A percentile compares a stretch with the other conserved stretches of the same genome.
phyloP scores from a whole-genome alignment of 1,140 invertebrate species.

The Diuraphis noxia region DNA sequence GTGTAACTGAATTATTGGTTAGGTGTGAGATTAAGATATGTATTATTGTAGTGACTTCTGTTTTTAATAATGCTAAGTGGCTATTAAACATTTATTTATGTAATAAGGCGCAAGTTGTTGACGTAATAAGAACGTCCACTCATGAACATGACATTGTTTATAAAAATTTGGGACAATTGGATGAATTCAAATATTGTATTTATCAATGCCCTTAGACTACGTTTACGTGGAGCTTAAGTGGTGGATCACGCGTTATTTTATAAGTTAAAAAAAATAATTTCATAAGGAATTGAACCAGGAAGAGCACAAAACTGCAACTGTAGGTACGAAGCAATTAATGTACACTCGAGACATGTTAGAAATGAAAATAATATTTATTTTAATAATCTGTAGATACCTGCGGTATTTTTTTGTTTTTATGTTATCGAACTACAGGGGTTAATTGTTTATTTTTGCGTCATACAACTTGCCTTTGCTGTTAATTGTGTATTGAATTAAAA shows the following conservation, averaged over 20 bases:
- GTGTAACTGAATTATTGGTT: too few relatives aligned
- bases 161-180: neutral
- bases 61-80: neutral
- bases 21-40: neutral
- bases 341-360: neutral
- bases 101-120: neutral
- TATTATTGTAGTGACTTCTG: neutral
- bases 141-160: neutral
- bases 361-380: neutral
- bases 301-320: too few relatives aligned
- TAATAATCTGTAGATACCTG: neutral
- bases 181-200: neutral
- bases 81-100: neutral
- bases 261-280: neutral
- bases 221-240: neutral
- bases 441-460: too few relatives aligned
- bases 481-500: too few relatives aligned
- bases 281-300: neutral
- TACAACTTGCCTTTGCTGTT: too few relatives aligned
- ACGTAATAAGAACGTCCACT: neutral
- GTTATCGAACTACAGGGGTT: too few relatives aligned
- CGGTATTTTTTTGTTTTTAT: too few relatives aligned
- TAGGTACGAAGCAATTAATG: neutral
- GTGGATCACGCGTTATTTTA: neutral
- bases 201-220: neutral